Conservation (phyloP, 2,888 invertebrate species). For the Pilophorus perplexus region DNA sequence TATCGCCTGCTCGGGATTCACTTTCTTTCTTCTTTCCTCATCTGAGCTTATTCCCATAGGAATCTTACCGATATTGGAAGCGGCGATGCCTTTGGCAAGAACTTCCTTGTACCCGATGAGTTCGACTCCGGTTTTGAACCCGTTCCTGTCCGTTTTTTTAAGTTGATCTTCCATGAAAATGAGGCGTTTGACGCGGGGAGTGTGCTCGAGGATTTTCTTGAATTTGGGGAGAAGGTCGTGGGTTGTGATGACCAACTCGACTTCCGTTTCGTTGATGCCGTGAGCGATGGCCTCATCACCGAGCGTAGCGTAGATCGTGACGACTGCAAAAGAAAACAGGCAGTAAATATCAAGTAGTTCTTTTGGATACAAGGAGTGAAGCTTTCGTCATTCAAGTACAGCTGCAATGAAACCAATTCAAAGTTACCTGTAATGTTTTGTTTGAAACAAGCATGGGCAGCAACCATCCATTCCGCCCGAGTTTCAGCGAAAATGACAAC, state of each 20-base stretch:
- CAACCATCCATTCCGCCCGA: conserved; percentile 95
- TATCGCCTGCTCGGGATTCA: no score
- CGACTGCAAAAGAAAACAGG: no score
- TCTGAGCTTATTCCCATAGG: neutral
- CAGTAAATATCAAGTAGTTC: no score
- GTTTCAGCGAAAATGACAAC: conserved; percentile 97
- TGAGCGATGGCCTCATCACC: conserved; percentile 96
- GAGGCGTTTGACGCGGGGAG: conserved; percentile 73
- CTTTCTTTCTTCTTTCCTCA: neutral
- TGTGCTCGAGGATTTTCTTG: conserved; percentile 68
- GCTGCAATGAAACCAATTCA: neutral
- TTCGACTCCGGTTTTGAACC: conserved; percentile 69
- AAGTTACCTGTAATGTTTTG: conserved; percentile 76
- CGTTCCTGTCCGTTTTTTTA: conserved; percentile 65
- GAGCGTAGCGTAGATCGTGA: conserved; percentile 94
- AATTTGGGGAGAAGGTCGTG: conserved; percentile 90
- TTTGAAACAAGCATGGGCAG: conserved; percentile 93
- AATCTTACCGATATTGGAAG: conserved; percentile 8
- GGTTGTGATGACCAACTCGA: conserved; percentile 87
- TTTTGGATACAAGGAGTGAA: no score
- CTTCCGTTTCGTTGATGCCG: conserved; percentile 96
- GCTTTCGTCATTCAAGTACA: neutral
- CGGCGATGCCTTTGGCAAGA: conserved; percentile 57
- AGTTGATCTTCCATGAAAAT: conserved; percentile 88
- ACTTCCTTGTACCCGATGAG: conserved; percentile 74